Conservation (phyloP, 2,113 vertebrate species). For the Ameiurus melas region DNA sequence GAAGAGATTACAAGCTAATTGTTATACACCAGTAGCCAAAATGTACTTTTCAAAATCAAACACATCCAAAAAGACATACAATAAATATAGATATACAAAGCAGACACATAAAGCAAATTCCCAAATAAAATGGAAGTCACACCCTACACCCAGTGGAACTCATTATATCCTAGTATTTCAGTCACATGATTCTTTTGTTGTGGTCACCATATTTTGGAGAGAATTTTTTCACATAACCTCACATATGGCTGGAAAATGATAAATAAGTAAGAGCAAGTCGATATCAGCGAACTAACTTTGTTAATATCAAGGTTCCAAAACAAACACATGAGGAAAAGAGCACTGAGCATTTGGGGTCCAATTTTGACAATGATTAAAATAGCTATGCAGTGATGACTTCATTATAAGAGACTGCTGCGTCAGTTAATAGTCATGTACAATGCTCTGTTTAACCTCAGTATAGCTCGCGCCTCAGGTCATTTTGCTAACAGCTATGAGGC, state of each 20-base stretch:
- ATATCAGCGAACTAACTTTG: not conserved
- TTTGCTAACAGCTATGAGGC: constrained; percentile 50
- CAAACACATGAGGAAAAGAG: not conserved
- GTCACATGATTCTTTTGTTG: not conserved
- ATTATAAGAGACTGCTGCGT: constrained; percentile 17
- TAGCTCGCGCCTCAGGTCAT: constrained; percentile 24
- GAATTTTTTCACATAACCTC: not conserved
- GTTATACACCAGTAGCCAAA: no score
- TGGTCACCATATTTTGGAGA: not conserved
- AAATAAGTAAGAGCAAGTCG: not conserved
- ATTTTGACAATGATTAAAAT: not conserved
- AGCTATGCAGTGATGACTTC: not conserved
- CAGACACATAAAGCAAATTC: not conserved
- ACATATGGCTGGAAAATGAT: not conserved
- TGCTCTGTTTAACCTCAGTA: constrained; percentile 23
- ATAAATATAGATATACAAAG: not conserved
- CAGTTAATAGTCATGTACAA: constrained; percentile 45
- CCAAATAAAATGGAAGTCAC: not conserved
- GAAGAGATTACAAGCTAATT: not conserved
- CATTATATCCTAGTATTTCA: not conserved
- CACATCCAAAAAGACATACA: not conserved
- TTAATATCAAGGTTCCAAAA: not conserved
- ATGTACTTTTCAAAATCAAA: not conserved
- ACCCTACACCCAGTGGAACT: not conserved
- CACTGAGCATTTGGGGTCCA: not conserved